A percentile compares a stretch with the other conserved stretches of the same genome.
Conservation (phyloP, 2,797 vertebrate genomes). For the Phrynocephalus vlangalii region DNA sequence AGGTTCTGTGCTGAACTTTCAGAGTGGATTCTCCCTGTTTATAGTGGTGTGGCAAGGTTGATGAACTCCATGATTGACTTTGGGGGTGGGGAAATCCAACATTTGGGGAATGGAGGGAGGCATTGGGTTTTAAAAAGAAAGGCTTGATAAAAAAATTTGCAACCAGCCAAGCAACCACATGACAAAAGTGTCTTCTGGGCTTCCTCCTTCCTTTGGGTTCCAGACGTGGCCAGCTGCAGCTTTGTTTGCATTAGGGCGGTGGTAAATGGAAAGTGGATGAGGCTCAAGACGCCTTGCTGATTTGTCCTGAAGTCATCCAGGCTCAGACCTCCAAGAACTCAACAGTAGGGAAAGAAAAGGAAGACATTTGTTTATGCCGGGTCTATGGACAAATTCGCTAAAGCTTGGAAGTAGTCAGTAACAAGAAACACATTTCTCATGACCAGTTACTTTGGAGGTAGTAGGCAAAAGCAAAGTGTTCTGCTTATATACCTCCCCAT, state of each 20-base stretch:
- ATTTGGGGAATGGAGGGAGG: slow-evolving; percentile 16
- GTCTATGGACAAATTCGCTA: too few relatives aligned
- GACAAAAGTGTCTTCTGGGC: slow-evolving; percentile 44
- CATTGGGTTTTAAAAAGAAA: not conserved
- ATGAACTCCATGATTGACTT: slow-evolving; percentile 49
- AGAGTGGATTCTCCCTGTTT: slow-evolving; percentile 56
- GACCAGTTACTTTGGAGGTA: too few relatives aligned
- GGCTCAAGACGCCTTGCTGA: not conserved
- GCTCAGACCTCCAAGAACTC: not conserved
- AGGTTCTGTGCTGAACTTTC: slow-evolving; percentile 61
- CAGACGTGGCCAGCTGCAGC: slow-evolving; percentile 15
- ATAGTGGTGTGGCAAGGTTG: slow-evolving; percentile 41
- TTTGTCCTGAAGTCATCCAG: not conserved
- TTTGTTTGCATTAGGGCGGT: not conserved
- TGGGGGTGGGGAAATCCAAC: too few relatives aligned
- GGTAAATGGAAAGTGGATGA: not conserved
- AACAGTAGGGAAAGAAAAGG: too few relatives aligned
- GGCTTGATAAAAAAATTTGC: slow-evolving; percentile 33
- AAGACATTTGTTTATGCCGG: too few relatives aligned
- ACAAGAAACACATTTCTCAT: too few relatives aligned
- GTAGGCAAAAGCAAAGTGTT: too few relatives aligned
- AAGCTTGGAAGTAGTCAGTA: too few relatives aligned
- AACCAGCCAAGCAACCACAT: slow-evolving; percentile 45
- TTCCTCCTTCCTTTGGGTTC: slow-evolving; percentile 47
- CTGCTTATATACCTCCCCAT: too few relatives aligned